These are phyloP conservation scores for Percopsis transmontana DNA, from an alignment of 2,113 vertebrate genomes.

Conservation along the genomic window DNA sequence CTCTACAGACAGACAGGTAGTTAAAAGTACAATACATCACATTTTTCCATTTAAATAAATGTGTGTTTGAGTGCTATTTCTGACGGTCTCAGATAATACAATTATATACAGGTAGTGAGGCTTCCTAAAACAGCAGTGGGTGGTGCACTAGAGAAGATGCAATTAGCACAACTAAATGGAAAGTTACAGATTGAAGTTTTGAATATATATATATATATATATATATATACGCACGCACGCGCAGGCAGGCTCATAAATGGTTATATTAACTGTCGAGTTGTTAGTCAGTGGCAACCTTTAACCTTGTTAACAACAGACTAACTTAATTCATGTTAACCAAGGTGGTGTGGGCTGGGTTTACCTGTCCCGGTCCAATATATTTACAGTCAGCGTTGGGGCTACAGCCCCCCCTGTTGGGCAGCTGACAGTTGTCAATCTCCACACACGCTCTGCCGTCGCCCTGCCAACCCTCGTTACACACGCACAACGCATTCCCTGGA, in stretches of 20 bases:
- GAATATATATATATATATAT: no score
- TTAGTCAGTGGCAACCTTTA: background rate
- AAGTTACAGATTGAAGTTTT: no score
- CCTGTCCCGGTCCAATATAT: conserved; percentile 88
- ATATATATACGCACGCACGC: no score
- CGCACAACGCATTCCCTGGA: conserved; percentile 77
- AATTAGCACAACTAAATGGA: no score
- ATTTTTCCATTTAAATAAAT: no score
- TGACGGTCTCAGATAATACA: no score
- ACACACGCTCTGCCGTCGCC: conserved; percentile 87
- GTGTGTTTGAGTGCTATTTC: no score
- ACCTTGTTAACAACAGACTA: background rate
- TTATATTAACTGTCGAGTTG: background rate
- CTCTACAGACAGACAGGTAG: conserved; percentile 73
- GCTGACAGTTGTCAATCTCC: conserved; percentile 86
- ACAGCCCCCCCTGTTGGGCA: conserved; percentile 83
- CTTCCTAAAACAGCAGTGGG: no score
- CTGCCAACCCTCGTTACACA: conserved; percentile 87
- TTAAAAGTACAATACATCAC: no score
- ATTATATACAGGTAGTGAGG: no score
- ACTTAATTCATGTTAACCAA: background rate
- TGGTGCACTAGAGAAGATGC: no score
- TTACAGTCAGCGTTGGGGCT: conserved; percentile 82
- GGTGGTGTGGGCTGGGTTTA: conserved; percentile 39
- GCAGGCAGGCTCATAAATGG: no score